These are phyloP conservation scores for Melieria omissa DNA, from an alignment of 2,888 invertebrate species.

Conservation along the genomic window DNA sequence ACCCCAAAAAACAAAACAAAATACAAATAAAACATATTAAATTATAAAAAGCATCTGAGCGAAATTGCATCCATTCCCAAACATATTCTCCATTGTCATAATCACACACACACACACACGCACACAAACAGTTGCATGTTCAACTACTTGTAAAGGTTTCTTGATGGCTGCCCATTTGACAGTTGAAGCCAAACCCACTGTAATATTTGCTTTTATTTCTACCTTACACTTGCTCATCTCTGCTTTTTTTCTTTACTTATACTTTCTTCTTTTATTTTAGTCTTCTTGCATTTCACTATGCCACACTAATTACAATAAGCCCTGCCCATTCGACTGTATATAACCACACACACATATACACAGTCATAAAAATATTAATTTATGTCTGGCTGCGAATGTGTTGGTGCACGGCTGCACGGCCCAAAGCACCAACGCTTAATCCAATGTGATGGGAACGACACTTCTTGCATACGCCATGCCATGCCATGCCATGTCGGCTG, in stretches of 20 bases:
- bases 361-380: not conserved
- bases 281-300: constrained; percentile 30
- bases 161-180: constrained; percentile 26
- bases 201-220: not conserved
- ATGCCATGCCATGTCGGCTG: not conserved
- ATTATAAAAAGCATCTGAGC: no score
- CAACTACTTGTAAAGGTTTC: not conserved
- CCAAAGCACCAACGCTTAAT: constrained; percentile 13
- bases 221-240: constrained; percentile 6
- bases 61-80: no score
- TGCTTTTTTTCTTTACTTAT: constrained; percentile 14
- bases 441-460: constrained; percentile 28
- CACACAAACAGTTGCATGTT: no score
- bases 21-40: no score
- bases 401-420: no score
- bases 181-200: constrained; percentile 37
- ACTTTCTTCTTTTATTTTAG: not conserved
- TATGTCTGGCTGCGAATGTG: not conserved
- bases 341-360: constrained; percentile 8
- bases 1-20: no score
- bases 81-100: no score
- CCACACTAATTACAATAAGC: constrained; percentile 36
- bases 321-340: constrained; percentile 30
- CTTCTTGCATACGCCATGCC: constrained; percentile 26
- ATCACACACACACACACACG: no score